Percentiles rank a stretch among this genome's conserved stretches.
These are phyloP conservation scores for Oreochromis spilurus DNA, from an alignment of 2,113 vertebrate species.

Conservation along the genomic window DNA sequence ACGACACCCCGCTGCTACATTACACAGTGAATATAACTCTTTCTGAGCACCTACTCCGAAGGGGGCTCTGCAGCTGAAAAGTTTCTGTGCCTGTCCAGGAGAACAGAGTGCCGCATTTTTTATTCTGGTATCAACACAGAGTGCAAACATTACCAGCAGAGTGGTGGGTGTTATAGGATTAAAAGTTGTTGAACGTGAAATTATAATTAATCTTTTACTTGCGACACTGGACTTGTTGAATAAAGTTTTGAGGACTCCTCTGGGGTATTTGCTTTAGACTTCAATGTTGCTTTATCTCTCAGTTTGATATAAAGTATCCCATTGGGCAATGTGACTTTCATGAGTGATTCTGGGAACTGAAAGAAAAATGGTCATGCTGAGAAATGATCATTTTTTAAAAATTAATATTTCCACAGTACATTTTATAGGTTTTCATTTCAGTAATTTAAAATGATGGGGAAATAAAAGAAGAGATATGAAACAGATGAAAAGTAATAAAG, in stretches of 20 bases:
- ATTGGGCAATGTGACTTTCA: not conserved
- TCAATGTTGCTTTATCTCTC: not conserved
- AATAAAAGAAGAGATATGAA: not conserved
- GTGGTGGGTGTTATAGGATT: not conserved
- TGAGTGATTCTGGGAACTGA: not conserved
- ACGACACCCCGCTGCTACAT: not conserved
- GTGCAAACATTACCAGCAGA: not conserved
- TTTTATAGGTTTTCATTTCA: not conserved
- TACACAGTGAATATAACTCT: not conserved
- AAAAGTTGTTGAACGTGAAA: conserved; percentile 8
- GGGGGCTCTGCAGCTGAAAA: not conserved
- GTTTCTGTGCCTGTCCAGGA: not conserved
- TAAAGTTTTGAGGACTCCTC: not conserved
- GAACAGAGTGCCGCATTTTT: not conserved
- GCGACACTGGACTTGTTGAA: not conserved
- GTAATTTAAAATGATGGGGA: not conserved
- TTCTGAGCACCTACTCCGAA: not conserved
- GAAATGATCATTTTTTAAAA: fast-evolving
- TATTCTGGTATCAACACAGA: not conserved
- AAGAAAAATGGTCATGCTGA: not conserved
- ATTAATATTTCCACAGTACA: not conserved
- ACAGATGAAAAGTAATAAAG: not conserved
- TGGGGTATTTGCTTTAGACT: not conserved
- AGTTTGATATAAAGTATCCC: not conserved
- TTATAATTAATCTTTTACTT: not conserved